These are phyloP conservation scores for Rhabdophis nuchalis DNA, from an alignment of 2,797 vertebrate genomes.

Conservation along the genomic window DNA sequence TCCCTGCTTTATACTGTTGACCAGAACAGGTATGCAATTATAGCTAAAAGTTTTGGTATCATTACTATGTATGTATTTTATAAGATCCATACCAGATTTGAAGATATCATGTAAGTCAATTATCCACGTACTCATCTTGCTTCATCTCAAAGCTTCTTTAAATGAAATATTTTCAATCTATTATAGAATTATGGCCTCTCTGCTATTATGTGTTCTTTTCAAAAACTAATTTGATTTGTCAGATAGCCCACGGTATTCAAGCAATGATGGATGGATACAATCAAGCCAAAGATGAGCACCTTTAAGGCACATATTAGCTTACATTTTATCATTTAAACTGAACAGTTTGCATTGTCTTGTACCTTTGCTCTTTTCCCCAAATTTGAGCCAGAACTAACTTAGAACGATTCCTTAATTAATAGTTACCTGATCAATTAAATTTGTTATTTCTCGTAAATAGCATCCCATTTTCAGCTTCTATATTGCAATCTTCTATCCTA, in stretches of 20 bases:
- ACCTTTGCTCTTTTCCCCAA: background rate
- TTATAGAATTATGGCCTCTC: background rate
- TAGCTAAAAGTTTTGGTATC: background rate
- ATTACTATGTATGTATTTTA: background rate
- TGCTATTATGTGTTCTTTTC: background rate
- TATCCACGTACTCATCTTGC: background rate
- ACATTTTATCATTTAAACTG: background rate
- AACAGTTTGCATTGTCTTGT: background rate
- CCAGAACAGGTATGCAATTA: background rate
- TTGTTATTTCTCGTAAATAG: background rate
- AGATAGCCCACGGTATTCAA: background rate
- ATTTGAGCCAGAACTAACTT: background rate
- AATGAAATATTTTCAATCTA: background rate
- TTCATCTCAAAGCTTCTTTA: background rate
- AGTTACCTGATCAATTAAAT: background rate
- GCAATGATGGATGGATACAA: background rate
- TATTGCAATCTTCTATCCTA: background rate
- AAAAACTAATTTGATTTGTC: background rate
- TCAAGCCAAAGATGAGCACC: background rate
- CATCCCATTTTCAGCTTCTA: background rate
- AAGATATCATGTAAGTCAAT: background rate
- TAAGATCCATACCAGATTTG: too few species aligned
- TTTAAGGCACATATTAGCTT: background rate
- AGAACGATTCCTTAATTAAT: background rate
- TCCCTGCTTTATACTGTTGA: background rate